Evolutionary conservation across 2,797 vertebrate genomes (phyloP).

Genomic region (Pseudochirops cupreus): DNA sequence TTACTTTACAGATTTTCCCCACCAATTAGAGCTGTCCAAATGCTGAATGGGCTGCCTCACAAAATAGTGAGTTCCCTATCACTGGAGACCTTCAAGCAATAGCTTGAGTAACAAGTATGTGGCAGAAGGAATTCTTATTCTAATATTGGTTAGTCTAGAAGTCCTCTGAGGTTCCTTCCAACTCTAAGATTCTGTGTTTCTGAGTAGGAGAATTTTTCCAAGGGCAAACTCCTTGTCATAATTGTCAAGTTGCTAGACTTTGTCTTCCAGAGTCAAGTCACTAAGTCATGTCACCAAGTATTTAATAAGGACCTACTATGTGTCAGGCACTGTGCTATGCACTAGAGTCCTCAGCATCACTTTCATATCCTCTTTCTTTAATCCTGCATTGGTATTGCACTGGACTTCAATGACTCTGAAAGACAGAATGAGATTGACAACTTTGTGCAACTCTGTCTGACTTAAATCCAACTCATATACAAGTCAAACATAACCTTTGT

Average conservation of each 20-base stretch:
- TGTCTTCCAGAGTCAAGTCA: background rate
- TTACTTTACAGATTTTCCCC: background rate
- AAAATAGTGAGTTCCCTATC: background rate
- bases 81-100: background rate
- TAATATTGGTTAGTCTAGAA: background rate
- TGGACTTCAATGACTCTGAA: background rate
- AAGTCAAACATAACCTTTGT: background rate
- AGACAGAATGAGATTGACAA: background rate
- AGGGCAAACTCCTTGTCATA: background rate
- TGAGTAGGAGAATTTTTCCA: background rate
- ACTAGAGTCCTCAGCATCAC: background rate
- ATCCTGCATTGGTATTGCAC: background rate
- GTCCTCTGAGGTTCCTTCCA: background rate
- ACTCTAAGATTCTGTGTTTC: background rate
- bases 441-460: background rate
- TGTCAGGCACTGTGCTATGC: background rate
- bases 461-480: background rate
- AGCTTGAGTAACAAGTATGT: background rate
- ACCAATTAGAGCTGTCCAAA: background rate
- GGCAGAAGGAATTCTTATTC: background rate
- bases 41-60: background rate
- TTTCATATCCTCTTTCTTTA: background rate
- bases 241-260: background rate
- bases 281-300: background rate
- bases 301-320: background rate